Base-by-base conservation (phyloP, 2,113 vertebrate genomes). In the Muscicapa adusta region DNA sequence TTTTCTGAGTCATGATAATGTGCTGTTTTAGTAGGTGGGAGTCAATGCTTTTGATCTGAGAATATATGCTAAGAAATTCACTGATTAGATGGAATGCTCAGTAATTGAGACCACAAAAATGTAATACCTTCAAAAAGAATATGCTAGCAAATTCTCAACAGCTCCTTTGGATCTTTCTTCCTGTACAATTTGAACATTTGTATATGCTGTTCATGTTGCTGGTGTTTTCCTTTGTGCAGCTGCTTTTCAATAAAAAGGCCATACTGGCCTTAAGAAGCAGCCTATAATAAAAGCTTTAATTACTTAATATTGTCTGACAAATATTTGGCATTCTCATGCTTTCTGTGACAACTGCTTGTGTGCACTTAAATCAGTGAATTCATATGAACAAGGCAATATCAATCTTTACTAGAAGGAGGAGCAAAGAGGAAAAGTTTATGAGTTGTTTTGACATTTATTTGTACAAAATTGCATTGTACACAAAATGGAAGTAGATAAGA, bases 381-480 rank as follows among this genome's bases (percentile, higher is more conserved):
- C 22, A 28, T 66, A 42, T 19, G 40, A 81, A 45, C 24, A 74
- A 86, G 11, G 3, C 23, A n/a, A 4, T 38, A 71, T 38, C 5
- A 51, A 24, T 74, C 33, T 33, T 12, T 86, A 6, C 11, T 47
- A 48, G 74, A 56, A 12, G 10, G 12, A 66, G 40, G 3, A 81
- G 20, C 6, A 50, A 62, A 50, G 1, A 53, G 3, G 6, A 75
- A 45, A 66, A 13, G 6, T n/a, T 80, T 34, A 33, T 77, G 43
- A 94, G 10, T 12, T 3, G 0, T 48, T 89, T 78, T 63, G 23
- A 38, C 40, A 19, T 61, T 38, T 51, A 34, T 70, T 93, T 75
- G 22, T 54, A 68, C 0, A 0, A 74, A 91, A 50, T 7, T 7
- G 1, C 2, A 3, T 62, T 74, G 23, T 28, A 8, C 7, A 70